phyloP scores from a whole-genome alignment of 2,797 vertebrate genomes.

The Dromococcyx pavoninus region DNA sequence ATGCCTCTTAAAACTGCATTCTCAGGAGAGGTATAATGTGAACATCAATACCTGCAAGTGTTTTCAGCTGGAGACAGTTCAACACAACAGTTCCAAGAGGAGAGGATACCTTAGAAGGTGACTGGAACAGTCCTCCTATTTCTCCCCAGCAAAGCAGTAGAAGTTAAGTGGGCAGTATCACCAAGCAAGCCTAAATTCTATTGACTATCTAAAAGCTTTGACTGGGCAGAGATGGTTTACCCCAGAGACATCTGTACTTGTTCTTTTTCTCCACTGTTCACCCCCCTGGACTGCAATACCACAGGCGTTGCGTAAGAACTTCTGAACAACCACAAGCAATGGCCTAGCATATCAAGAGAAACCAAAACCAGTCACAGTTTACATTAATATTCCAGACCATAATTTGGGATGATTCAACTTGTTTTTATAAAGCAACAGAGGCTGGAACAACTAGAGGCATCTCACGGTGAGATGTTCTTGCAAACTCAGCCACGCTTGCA shows the following conservation, averaged over 20 bases:
- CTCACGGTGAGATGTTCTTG: not conserved
- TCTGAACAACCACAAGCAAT: not conserved
- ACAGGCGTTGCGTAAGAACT: not conserved
- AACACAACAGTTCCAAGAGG: not conserved
- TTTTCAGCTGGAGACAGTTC: not conserved
- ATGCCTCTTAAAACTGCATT: not conserved
- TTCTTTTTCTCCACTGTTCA: not conserved
- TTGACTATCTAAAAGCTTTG: not conserved
- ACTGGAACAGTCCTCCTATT: not conserved
- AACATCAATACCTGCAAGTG: not conserved
- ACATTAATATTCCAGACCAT: not conserved
- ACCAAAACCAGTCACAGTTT: not conserved
- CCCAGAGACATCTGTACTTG: not conserved
- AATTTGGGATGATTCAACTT: not conserved
- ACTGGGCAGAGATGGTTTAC: not conserved
- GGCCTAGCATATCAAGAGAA: not conserved
- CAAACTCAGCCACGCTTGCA: not conserved
- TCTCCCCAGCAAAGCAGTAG: not conserved
- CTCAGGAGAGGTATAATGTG: not conserved
- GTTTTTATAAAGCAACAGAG: not conserved
- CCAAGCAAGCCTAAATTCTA: not conserved
- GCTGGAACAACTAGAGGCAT: not conserved
- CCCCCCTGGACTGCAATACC: not conserved
- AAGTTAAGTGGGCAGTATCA: not conserved
- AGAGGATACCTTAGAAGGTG: not conserved